A percentile compares a stretch with the other conserved stretches of the same genome.
Evolutionary conservation across 2,888 invertebrate species (phyloP).

Genomic region (Acronicta leporina): DNA sequence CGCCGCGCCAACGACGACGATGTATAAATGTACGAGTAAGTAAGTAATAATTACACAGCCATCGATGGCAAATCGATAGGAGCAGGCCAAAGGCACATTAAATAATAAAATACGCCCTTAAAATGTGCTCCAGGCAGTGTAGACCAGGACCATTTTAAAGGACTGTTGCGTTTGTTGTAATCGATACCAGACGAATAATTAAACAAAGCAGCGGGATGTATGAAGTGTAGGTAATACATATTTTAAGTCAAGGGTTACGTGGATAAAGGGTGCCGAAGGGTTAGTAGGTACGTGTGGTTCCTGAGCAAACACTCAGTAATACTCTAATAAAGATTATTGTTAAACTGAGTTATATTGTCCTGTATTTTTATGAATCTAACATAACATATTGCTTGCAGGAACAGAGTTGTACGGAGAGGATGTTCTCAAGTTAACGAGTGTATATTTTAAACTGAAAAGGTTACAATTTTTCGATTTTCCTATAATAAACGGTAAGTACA

Average conservation of each 20-base stretch:
- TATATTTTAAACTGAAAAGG: no score
- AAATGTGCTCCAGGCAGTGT: conserved; percentile 68
- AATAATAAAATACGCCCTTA: conserved; percentile 67
- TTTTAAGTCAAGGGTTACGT: conserved; percentile 48
- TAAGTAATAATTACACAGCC: conserved; percentile 70
- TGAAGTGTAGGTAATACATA: conserved; percentile 46
- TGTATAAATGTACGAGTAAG: conserved; percentile 58
- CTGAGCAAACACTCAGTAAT: conserved; percentile 23
- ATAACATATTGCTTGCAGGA: no score
- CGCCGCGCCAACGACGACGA: conserved; percentile 13
- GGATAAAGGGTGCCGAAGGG: conserved; percentile 40
- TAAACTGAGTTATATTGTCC: background rate
- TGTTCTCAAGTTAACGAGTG: no score
- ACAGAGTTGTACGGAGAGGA: no score
- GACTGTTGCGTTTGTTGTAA: conserved; percentile 57
- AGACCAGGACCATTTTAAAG: conserved; percentile 62
- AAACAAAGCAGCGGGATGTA: conserved; percentile 55
- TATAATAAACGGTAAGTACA: background rate
- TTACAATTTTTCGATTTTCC: no score
- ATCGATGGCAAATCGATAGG: conserved; percentile 71
- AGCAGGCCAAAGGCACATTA: conserved; percentile 56
- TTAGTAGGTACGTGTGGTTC: conserved; percentile 9
- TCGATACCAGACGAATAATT: conserved; percentile 72
- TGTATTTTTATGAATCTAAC: background rate
- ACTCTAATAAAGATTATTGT: background rate